A percentile compares a stretch with the other conserved stretches of the same genome.
Evolutionary conservation across 2,797 vertebrate species (phyloP).

Genomic region (Sebastes matsubarae): DNA sequence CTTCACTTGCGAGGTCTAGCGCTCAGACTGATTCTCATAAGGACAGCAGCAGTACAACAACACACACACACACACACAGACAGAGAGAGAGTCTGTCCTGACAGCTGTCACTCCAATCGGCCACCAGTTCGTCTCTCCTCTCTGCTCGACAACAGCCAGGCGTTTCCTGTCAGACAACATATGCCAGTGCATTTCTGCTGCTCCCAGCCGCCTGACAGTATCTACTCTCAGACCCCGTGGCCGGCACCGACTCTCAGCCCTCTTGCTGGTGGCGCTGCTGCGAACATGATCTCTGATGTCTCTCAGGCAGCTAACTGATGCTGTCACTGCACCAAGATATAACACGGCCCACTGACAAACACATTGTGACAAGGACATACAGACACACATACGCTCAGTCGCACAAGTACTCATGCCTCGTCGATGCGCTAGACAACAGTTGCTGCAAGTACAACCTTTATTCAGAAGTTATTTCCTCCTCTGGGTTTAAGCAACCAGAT

Average conservation of each 20-base stretch:
- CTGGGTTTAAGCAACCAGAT: conserved; percentile 4
- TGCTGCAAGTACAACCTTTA: conserved; percentile 32
- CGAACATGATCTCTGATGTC: conserved; percentile 77
- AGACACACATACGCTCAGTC: conserved; percentile 13
- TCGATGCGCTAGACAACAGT: conserved; percentile 17
- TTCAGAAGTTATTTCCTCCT: conserved; percentile 23
- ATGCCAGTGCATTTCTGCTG: conserved; percentile 63
- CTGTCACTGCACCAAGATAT: conserved; percentile 77
- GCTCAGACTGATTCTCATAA: conserved; percentile 12
- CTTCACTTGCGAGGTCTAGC: neutral
- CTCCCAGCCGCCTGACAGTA: conserved; percentile 74
- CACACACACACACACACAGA: conserved; percentile 10
- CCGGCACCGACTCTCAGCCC: conserved; percentile 61
- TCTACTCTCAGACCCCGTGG: conserved; percentile 77
- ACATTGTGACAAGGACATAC: conserved; percentile 72
- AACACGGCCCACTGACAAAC: conserved; percentile 69
- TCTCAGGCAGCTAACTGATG: conserved; percentile 77
- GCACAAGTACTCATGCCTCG: conserved; percentile 1
- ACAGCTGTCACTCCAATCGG: conserved; percentile 83
- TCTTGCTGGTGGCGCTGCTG: conserved; percentile 72
- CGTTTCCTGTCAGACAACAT: conserved; percentile 81
- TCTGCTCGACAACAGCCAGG: conserved; percentile 64
- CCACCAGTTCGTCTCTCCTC: conserved; percentile 69
- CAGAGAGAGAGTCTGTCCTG: conserved; percentile 38
- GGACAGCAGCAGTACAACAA: conserved; percentile 9